Evolutionary conservation across 2,113 vertebrate genomes (phyloP), one percentile per base, ranked within the genome.

Genomic region (Charadrius vociferus): DNA sequence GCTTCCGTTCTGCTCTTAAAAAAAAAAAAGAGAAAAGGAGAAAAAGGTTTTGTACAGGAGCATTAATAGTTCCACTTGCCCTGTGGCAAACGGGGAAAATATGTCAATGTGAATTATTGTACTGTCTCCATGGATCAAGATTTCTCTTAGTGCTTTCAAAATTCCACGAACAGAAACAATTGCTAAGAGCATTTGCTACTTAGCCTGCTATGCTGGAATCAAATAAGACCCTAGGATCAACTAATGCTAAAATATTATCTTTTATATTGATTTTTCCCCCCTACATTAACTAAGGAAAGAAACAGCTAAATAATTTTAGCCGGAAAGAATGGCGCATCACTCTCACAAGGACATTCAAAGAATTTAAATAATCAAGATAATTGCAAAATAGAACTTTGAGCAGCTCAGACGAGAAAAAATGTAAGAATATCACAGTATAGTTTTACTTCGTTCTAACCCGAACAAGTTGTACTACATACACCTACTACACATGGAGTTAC

Each of bases 81-180:
- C 96, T 96, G 90, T 96, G 96, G 97, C 95, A 15, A 96, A 89
- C 68, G 73, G 78, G 94, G 87, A 95, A 95, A 97, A 97, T 94
- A 94, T 96, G 97, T 97, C 97, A 97, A 82, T 94, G 96, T 95
- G 95, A 97, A 97, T 98, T 97, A 97, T 70, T 96, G 92, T 90
- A 88, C 79, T 95, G 91, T 95, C 95, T 95, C 90, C 92, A 83
- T 70, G 91, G 97, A 96, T 96, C 95, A 96, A 92, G 95, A 93
- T 92, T 97, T 97, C 94, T 96, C 91, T 94, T 86, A 84, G 90
- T 95, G 92, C 92, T 94, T 97, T 96, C 95, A 95, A 90, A 97
- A 97, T 95, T 95, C 94, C 87, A 91, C 93, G 93, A 95, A 95
- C 85, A 97, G 95, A 96, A 96, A 97, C 96, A 97, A 97, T 93